Evolutionary conservation across 2,797 vertebrate species (phyloP), one percentile per base, ranked within the genome.

Genomic region (Astyanax mexicanus): DNA sequence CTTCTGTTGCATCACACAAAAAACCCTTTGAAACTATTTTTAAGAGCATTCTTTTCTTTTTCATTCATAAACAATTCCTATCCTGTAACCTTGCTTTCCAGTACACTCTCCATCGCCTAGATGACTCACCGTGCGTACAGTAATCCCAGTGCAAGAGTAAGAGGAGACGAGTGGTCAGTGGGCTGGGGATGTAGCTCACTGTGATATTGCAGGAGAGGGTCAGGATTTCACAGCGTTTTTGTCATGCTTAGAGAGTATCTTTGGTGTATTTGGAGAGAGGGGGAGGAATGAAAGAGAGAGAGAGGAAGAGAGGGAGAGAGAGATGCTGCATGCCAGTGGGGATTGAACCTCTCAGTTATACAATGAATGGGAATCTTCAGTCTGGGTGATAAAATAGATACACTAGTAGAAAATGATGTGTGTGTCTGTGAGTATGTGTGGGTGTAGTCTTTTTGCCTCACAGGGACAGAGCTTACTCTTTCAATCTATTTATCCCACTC

Each of bases 311-410:
- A 25, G 9, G 58, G n/a, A 58, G 54, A 69, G 60, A 58, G 67
- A 32, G 37, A 42, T 45, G 47, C 57, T 62, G 58, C 25, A 37
- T 69, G 60, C 69, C 66, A 72, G 49, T 75, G 58, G 60, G 79
- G 44, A 70, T 69, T 64, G 58, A 79, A 72, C 64, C 64, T 69
- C 66, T 55, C 68, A 55, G 65, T 55, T 68, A 66, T 45, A 83
- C 69, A 83, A 77, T 19, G 52, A 77, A 83, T 40, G 57, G 25
- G 38, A 55, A 67, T 81, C 76, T 79, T 69, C 45, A 54, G 73
- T 49, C 66, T 74, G 64, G 76, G 54, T 72, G 81, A 79, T 81
- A 82, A 82, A 83, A 79, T 37, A 81, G 76, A 74, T 76, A 72
- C 27, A 37, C 62, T 69, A 35, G 47, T 58, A 73, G 65, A 78